Evolutionary conservation across 2,888 invertebrate genomes (phyloP).

Genomic region (Eucera pruinosa): DNA sequence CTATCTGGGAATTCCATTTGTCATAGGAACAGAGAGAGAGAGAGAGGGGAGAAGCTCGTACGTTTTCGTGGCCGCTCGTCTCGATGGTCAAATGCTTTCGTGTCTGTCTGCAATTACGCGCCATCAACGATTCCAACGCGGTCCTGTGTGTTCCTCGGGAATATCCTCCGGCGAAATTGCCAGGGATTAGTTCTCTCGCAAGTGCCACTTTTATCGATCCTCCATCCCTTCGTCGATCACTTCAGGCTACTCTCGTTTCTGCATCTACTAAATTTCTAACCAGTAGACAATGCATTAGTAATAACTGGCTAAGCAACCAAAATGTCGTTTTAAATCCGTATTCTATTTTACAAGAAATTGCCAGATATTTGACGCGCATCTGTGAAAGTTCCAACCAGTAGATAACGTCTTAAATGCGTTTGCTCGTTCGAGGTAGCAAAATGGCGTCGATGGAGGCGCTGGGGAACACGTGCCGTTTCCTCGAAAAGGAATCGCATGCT

Average conservation of each 20-base stretch:
- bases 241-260: too few species aligned
- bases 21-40: constrained; percentile 13
- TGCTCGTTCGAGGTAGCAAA: too few species aligned
- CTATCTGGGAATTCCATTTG: constrained; percentile 39
- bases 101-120: constrained; percentile 36
- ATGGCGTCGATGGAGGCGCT: too few species aligned
- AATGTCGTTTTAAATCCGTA: too few species aligned
- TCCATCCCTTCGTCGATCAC: not conserved
- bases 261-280: too few species aligned
- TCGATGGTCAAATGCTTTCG: constrained; percentile 2
- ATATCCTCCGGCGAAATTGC: not conserved
- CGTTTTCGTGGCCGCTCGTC: constrained; percentile 28
- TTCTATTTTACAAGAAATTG: too few species aligned
- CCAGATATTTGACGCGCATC: too few species aligned
- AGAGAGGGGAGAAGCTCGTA: constrained; percentile 8
- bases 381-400: too few species aligned
- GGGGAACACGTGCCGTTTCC: not conserved
- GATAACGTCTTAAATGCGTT: too few species aligned
- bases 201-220: not conserved
- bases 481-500: not conserved
- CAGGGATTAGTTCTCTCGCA: too few species aligned
- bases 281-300: too few species aligned
- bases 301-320: too few species aligned
- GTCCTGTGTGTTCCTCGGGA: not conserved
- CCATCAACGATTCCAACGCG: constrained; percentile 28